phyloP scores from a whole-genome alignment of 2,113 vertebrate species.

The Tenrec ecaudatus region DNA sequence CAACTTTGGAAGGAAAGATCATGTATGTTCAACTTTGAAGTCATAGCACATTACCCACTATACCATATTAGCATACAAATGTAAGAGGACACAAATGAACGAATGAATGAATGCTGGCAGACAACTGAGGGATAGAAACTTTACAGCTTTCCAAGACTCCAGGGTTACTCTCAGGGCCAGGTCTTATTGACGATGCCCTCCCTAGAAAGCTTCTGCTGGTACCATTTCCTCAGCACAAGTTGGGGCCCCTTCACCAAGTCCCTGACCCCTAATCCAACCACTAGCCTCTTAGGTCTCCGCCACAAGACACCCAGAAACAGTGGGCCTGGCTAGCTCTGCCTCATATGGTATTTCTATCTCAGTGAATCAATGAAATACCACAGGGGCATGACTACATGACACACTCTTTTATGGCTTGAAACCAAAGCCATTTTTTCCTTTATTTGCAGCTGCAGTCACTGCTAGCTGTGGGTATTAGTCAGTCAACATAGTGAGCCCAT shows the following conservation, averaged over 20 bases:
- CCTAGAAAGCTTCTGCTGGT: not conserved
- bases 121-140: not conserved
- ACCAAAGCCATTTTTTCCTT: constrained; percentile 2
- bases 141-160: not conserved
- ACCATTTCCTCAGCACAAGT: not conserved
- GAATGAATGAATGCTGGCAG: not conserved
- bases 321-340: not conserved
- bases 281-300: not conserved
- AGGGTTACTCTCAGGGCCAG: not conserved
- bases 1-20: not conserved
- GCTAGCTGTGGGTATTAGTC: constrained; percentile 1
- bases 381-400: not conserved
- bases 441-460: constrained; percentile 55
- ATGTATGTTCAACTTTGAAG: not conserved
- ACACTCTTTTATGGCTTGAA: not conserved
- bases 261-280: not conserved
- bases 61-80: not conserved
- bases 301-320: not conserved
- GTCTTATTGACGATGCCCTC: not conserved
- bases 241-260: not conserved
- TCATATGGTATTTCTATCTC: not conserved
- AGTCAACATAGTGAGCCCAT: constrained; percentile 6
- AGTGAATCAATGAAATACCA: not conserved
- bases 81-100: not conserved
- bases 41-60: not conserved